A percentile compares a stretch with the other conserved stretches of the same genome.
Conservation (phyloP, 2,888 invertebrate species). For the Nebria brevicollis region DNA sequence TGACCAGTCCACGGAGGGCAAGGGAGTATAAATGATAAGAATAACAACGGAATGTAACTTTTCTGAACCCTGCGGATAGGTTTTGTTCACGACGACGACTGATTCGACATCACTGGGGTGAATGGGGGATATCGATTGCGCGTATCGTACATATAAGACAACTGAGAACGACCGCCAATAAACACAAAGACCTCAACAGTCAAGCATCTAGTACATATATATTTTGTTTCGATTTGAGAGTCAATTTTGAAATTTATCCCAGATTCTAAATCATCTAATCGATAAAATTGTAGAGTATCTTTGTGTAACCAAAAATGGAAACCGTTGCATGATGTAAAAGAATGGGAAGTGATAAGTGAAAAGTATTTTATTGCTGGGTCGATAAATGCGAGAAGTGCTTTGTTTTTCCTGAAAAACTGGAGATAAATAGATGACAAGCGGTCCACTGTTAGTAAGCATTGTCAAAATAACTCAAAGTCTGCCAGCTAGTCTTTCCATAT, state of each 20-base stretch:
- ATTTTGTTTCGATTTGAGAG: neutral
- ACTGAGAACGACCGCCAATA: neutral
- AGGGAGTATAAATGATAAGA: conserved; percentile 21
- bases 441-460: conserved; percentile 40
- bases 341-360: neutral
- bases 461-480: conserved; percentile 46
- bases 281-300: neutral
- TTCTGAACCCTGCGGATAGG: neutral
- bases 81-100: neutral
- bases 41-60: conserved; percentile 26
- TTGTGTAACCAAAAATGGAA: too few species aligned
- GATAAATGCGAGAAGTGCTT: conserved; percentile 10
- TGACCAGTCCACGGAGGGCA: neutral
- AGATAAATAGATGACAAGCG: conserved; percentile 44
- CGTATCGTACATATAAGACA: conserved; percentile 7
- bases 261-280: neutral
- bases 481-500: conserved; percentile 39
- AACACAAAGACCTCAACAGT: neutral
- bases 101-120: neutral
- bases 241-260: neutral
- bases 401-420: conserved; percentile 12
- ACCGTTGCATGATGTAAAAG: neutral
- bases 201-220: neutral
- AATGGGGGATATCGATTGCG: conserved; percentile 24
- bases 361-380: neutral